Conservation (phyloP, 2,797 vertebrate genomes). For the Staurois parvus region DNA sequence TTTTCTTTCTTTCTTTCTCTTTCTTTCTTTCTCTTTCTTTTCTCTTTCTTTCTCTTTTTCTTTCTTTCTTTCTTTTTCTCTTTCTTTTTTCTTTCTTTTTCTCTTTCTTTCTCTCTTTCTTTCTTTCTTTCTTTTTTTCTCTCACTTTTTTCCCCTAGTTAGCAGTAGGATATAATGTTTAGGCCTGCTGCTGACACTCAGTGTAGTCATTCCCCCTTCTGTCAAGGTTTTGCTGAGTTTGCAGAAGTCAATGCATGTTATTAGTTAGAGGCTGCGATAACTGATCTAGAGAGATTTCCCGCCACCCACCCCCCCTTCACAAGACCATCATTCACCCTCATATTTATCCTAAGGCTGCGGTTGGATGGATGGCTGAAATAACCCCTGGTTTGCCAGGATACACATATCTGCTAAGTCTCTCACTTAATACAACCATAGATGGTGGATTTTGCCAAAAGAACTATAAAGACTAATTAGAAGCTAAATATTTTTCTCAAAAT, state of each 20-base stretch:
- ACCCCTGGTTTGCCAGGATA: slow-evolving; percentile 35
- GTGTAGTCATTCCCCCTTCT: slow-evolving; percentile 36
- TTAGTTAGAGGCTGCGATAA: slow-evolving; percentile 46
- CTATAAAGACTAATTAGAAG: neutral
- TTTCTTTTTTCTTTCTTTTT: no score
- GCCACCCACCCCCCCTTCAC: slow-evolving; percentile 30
- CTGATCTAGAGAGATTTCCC: slow-evolving; percentile 37
- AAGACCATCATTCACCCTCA: slow-evolving; percentile 45
- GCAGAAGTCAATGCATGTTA: slow-evolving; percentile 51
- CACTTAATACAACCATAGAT: neutral
- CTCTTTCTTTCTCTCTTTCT: no score
- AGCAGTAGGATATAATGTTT: neutral
- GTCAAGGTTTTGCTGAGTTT: slow-evolving; percentile 50
- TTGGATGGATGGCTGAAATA: slow-evolving; percentile 37
- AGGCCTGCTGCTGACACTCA: slow-evolving; percentile 7
- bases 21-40: no score
- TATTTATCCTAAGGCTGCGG: slow-evolving; percentile 48
- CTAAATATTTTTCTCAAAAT: no score
- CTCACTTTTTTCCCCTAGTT: neutral
- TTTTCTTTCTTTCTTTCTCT: no score
- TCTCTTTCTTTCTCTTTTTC: no score
- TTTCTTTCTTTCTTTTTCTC: no score
- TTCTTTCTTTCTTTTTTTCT: no score
- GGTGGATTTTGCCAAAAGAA: neutral
- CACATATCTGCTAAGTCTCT: neutral